phyloP scores from a whole-genome alignment of 2,797 vertebrate species.

The Carcharodon carcharias region DNA sequence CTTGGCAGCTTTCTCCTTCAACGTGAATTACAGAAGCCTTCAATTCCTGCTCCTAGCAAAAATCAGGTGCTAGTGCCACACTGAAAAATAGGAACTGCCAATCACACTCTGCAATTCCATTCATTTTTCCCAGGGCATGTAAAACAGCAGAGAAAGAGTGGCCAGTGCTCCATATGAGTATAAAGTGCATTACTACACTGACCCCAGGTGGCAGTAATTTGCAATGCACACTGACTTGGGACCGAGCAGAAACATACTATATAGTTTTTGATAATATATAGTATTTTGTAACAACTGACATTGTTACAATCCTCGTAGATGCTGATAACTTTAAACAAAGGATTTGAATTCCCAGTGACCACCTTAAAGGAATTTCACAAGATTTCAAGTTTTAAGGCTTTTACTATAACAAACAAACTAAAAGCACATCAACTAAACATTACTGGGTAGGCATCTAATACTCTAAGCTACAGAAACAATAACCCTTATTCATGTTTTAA shows the following conservation, averaged over 20 bases:
- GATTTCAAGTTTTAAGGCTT: neutral
- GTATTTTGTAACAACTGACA: neutral
- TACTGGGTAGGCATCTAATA: neutral
- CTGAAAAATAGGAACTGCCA: neutral
- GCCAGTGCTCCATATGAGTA: neutral
- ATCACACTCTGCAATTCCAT: neutral
- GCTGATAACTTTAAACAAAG: neutral
- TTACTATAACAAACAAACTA: neutral
- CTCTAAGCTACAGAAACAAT: neutral
- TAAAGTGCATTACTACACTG: neutral
- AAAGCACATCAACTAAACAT: neutral
- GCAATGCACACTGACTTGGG: neutral
- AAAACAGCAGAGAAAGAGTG: neutral
- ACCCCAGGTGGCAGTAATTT: neutral
- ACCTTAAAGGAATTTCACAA: neutral
- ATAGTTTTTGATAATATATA: neutral
- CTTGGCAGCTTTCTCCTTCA: neutral
- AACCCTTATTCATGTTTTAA: neutral
- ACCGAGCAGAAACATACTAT: neutral
- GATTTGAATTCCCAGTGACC: neutral
- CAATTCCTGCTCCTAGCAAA: neutral
- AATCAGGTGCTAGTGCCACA: neutral
- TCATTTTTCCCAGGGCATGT: neutral
- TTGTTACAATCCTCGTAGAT: neutral
- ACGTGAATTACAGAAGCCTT: neutral